Evolutionary conservation across 2,888 invertebrate species (phyloP).

Genomic region (Rhingia campestris): DNA sequence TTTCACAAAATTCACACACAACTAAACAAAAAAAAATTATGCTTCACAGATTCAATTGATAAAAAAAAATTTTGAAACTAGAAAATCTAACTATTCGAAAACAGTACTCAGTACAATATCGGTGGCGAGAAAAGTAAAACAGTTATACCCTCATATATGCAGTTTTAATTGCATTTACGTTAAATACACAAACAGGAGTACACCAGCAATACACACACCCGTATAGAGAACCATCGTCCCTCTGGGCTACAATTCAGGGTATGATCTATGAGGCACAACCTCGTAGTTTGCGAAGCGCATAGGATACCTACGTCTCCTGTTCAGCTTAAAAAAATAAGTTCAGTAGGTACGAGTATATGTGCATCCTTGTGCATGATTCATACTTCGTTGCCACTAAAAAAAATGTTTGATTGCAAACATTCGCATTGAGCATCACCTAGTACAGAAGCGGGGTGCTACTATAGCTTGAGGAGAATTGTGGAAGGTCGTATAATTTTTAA

Average conservation of each 20-base stretch:
- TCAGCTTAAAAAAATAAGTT: slow-evolving; percentile 35
- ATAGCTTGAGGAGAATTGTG: slow-evolving; percentile 7
- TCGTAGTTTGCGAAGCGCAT: slow-evolving; percentile 22
- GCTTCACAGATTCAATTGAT: slow-evolving; percentile 17
- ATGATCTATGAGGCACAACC: slow-evolving; percentile 51
- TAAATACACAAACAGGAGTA: slow-evolving; percentile 44
- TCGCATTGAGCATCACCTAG: neutral
- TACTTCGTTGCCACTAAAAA: slow-evolving; percentile 39
- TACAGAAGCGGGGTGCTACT: neutral
- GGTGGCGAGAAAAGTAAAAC: slow-evolving; percentile 36
- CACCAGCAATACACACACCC: slow-evolving; percentile 3
- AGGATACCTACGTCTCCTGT: slow-evolving; percentile 13
- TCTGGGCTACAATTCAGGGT: slow-evolving; percentile 39
- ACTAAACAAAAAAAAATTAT: neutral
- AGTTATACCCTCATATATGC: slow-evolving; percentile 38
- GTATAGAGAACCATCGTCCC: slow-evolving; percentile 35
- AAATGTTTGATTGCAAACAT: slow-evolving; percentile 24
- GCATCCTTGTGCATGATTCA: slow-evolving; percentile 55
- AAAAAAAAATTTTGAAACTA: slow-evolving; percentile 16
- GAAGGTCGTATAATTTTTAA: neutral
- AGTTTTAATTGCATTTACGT: slow-evolving; percentile 53
- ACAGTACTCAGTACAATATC: slow-evolving; percentile 25
- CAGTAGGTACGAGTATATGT: slow-evolving; percentile 14
- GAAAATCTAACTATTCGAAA: slow-evolving; percentile 20
- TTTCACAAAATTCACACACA: neutral